Base-by-base conservation (phyloP, 2,888 invertebrate genomes). In the Isoperla grammatica region DNA sequence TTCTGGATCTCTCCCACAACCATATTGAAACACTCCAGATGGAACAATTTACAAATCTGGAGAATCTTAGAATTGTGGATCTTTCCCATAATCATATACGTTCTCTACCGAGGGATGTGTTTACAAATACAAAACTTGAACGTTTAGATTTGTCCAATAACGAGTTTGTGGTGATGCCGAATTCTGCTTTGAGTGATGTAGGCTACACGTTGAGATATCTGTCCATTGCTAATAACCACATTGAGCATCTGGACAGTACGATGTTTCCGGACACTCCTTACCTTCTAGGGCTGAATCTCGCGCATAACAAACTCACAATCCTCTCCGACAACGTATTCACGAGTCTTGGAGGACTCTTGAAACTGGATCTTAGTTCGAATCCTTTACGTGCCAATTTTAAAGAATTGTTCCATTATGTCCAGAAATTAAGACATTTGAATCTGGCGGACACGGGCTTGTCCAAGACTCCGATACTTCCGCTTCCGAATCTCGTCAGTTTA, bases 251-350 rank as follows among this genome's bases (percentile, higher is more conserved):
- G 66, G 93, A 94, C 73, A 88, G 88, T 67, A 90, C 88, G 63
- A 90, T 91, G 76, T 92, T 93, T 71, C 85, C 90, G 43, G 86
- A 87, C 68, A 88, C 88, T 29, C 88, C 90, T 56, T 88, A 87
- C 71, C 76, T 94, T 46, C 82, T 88, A 60, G 84, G 83, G 67
- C 77, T 94, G 60, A 87, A 90, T 75, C 75, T 94, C 69, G 87
- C 87, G 48, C 81, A 82, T 69, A 94, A 94, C 75, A 85, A 87
- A 69, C 79, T 93, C 63, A 88, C 88, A 15, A 88, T 92, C 64
- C 75, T 94, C 65, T 91, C 92, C 2, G 93, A 93, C 75, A 92
- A 91, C 72, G 90, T 91, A 17, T 93, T 94, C 73, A 87, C 87
- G 20, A 88, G 89, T 70, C 79, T 93, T 57, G 85, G 86, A 46